Evolutionary conservation across 1,140 invertebrate genomes (phyloP), one percentile per base, ranked within the genome.

Genomic region (Coenobita brevimanus): DNA sequence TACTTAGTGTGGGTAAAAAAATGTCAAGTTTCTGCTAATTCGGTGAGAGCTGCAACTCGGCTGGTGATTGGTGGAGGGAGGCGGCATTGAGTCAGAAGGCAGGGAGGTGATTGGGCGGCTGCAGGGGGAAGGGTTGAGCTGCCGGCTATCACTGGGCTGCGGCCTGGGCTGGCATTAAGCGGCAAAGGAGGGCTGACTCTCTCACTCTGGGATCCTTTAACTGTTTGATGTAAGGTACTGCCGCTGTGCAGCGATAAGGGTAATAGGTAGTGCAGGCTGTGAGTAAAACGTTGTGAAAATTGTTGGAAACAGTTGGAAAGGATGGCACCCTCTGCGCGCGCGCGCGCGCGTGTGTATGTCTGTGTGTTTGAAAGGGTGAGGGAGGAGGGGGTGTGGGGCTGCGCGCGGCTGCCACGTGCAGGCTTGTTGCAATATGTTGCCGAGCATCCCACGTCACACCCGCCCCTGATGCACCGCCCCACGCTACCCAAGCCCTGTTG

Each of bases 401-500:
- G 82, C 83, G 43, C 60, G 75, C 73, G 24, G 13, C 50, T 41
- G 83, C 83, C 83, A 86, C 83, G 83, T 86, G 83, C 83, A 78
- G 27, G 73, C 38, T 62, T 78, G 83, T 86, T 86, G 83, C 83
- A 86, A 86, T 86, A 64, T 86, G 83, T 86, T 86, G 83, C 83
- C 83, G 57, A 17, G 13, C 57, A 38, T 41, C 57, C 41, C 73
- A 30, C 36, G n/a, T 38, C 38, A 36, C 24, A 46, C 50, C 54
- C 17, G 4, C 21, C 13, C 80, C 36, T 71, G 10, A 43, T 33
- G 6, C 36, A 67, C 15, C 80, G n/a, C 41, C 50, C 41, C 4
- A 33, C 27, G 27, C 57, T 33, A n/a, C 33, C 54, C 1, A 57
- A 13, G 50, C n/a, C 17, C 3, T 57, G n/a, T 10, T 24, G 1